phyloP scores from a whole-genome alignment of 2,113 vertebrate genomes.

The Myanophis thanlyinensis region DNA sequence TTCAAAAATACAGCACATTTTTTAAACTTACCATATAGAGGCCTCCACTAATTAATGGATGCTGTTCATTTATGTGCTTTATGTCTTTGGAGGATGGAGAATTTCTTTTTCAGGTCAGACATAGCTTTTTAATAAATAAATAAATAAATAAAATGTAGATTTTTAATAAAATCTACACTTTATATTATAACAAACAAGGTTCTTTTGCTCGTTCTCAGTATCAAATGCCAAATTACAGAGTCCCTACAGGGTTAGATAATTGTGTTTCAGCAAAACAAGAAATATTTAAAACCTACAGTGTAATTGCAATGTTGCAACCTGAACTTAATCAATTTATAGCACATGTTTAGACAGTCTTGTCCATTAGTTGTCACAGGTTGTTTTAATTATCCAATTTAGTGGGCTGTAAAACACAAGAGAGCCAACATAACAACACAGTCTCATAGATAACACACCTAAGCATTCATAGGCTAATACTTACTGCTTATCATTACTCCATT shows the following conservation, averaged over 20 bases:
- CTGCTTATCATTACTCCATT: too few relatives aligned
- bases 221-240: background rate
- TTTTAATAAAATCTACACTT: background rate
- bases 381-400: too few relatives aligned
- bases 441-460: too few relatives aligned
- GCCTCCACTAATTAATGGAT: background rate
- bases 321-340: background rate
- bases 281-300: background rate
- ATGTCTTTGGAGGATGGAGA: background rate
- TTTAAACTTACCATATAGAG: background rate
- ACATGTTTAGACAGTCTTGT: background rate
- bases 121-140: background rate
- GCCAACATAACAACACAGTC: too few relatives aligned
- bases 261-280: background rate
- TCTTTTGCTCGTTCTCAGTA: background rate
- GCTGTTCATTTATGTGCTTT: background rate
- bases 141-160: too few relatives aligned
- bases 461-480: too few relatives aligned
- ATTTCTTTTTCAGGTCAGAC: background rate
- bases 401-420: too few relatives aligned
- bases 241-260: background rate
- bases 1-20: background rate
- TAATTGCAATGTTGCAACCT: background rate
- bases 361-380: too few relatives aligned
- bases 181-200: background rate